Percentiles rank a stretch among this genome's conserved stretches.
Conservation (phyloP, 2,113 vertebrate genomes). For the Ondatra zibethicus region DNA sequence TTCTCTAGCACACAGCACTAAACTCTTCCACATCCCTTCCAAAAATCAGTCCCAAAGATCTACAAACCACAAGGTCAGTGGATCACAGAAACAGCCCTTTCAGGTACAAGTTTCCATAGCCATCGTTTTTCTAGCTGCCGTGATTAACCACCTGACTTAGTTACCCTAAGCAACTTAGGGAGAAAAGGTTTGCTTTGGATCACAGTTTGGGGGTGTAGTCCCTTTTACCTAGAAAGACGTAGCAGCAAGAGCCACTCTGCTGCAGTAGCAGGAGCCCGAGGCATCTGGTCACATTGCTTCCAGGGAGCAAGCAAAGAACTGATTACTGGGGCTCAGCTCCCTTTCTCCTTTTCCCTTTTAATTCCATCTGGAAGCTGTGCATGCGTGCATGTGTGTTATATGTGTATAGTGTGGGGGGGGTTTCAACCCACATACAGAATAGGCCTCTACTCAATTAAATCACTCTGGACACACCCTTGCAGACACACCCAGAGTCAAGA, state of each 20-base stretch:
- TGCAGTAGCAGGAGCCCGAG: not conserved
- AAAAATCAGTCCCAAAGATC: not conserved
- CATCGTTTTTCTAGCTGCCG: not conserved
- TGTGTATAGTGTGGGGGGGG: not conserved
- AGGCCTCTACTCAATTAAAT: not conserved
- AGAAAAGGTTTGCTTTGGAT: not conserved
- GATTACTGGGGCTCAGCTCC: not conserved
- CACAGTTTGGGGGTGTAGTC: not conserved
- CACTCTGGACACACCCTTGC: not conserved
- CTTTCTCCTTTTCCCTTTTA: not conserved
- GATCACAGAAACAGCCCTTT: not conserved
- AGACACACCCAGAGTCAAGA: not conserved
- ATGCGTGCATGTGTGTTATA: not conserved
- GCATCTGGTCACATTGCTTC: not conserved
- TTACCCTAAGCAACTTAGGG: not conserved
- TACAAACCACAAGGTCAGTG: not conserved
- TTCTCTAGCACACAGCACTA: not conserved
- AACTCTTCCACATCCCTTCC: not conserved
- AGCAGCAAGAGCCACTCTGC: not conserved
- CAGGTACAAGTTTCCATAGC: not conserved
- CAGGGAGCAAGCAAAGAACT: not conserved
- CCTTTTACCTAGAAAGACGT: not conserved
- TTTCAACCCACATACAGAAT: not conserved
- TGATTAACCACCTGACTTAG: not conserved
- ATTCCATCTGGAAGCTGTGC: not conserved